Evolutionary conservation across 2,113 vertebrate genomes (phyloP), one percentile per base, ranked within the genome.

Genomic region (Corynorhinus townsendii): DNA sequence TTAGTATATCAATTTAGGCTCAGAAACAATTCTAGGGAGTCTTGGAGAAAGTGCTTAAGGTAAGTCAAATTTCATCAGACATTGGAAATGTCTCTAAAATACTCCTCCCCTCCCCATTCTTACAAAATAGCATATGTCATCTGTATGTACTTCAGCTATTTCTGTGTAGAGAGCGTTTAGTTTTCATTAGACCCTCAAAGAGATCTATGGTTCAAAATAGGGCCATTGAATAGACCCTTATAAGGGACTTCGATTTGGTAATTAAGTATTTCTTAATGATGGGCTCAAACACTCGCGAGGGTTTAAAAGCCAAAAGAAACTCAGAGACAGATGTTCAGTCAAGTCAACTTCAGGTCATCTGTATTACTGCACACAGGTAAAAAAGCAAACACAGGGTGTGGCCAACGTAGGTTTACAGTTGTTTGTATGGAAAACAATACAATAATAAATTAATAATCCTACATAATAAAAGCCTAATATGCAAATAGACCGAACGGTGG

Each of bases 31-130:
- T 84, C 11, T 8, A 43, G 30, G 40, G 38, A 80, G 17, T 66
- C 38, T 66, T 84, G 17, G 77, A 94, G 82, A 90, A 90, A 86
- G 11, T 75, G 64, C 87, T 33, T 26, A 59, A 59, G 62, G 9
- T 82, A 83, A 95, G 43, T 45, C 79, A 89, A 35, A 81, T 56
- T 71, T 95, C 45, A 91, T 71, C 30, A 92, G 45, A 86, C 24
- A 22, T 64, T 90, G 45, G 30, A 24, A 76, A 94, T 47, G 0
- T 68, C 40, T 91, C 47, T 85, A 71, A 93, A 59, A 91, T 66
- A 71, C 38, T 33, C 30, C 19, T 19, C 16, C n/a, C 7, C 26
- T 40, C 9, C 56, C 35, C 38, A 11, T 35, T 95, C 76, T 24
- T 35, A 62, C 30, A 24, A 90, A 86, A 84, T 84, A 66, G 94